Conservation (phyloP, 2,797 vertebrate species). For the Sparus aurata region DNA sequence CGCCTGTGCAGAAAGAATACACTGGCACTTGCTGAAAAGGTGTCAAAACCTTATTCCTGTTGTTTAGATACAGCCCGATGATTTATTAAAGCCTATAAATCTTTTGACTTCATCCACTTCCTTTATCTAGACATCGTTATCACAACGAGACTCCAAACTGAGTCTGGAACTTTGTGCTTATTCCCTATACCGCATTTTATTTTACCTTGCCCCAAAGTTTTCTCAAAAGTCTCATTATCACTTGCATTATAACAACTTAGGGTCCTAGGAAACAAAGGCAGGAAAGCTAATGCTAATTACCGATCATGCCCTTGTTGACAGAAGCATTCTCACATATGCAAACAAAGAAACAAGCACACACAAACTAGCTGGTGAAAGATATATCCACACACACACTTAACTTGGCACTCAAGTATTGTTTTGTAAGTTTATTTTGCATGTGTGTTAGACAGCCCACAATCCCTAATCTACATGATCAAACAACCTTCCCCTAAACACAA, state of each 20-base stretch:
- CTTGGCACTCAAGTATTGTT: slow-evolving; percentile 17
- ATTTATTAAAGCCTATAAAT: neutral
- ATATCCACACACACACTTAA: slow-evolving; percentile 17
- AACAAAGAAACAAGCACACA: neutral
- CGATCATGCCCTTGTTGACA: slow-evolving; percentile 49
- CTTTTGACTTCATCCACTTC: neutral
- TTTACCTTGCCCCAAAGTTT: slow-evolving; percentile 10
- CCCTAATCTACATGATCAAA: slow-evolving; percentile 59
- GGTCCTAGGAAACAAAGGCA: slow-evolving; percentile 22
- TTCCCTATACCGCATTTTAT: neutral
- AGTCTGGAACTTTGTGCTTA: neutral
- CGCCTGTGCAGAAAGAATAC: no score
- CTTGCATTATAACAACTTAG: slow-evolving; percentile 12
- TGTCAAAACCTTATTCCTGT: no score
- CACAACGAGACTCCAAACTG: neutral
- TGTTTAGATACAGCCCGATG: neutral
- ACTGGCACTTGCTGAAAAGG: no score
- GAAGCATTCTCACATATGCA: neutral
- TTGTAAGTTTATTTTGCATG: slow-evolving; percentile 31
- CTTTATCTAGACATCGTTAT: neutral
- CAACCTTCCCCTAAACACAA: slow-evolving; percentile 45
- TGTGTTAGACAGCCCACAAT: slow-evolving; percentile 25
- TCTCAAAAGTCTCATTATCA: slow-evolving; percentile 43
- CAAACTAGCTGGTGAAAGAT: slow-evolving; percentile 3
- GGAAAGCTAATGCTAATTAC: slow-evolving; percentile 17